Evolutionary conservation across 2,797 vertebrate species (phyloP).

Genomic region (Cuculus canorus): DNA sequence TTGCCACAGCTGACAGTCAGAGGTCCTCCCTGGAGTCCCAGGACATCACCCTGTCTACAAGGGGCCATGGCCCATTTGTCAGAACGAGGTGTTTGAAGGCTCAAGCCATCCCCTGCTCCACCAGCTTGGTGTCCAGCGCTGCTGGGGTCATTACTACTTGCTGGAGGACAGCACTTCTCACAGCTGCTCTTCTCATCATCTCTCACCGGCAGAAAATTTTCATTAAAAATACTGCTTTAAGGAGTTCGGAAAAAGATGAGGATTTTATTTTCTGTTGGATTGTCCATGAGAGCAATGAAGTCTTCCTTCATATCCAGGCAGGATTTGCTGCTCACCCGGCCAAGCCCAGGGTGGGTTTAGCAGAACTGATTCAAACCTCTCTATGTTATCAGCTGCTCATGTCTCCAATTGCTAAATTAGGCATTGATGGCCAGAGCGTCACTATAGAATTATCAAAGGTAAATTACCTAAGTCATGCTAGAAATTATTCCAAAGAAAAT

Average conservation of each 20-base stretch:
- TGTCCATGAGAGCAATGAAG: background rate
- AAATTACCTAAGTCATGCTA: background rate
- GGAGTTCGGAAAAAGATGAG: background rate
- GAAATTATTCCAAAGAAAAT: background rate
- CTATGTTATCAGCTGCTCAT: background rate
- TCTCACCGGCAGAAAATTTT: background rate
- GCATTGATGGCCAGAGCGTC: background rate
- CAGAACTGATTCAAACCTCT: background rate
- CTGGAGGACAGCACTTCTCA: background rate
- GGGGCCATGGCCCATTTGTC: fast-evolving
- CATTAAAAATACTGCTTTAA: background rate
- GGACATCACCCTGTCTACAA: background rate
- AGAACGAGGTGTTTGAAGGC: background rate
- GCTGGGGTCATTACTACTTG: fast-evolving
- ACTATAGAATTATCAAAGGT: background rate
- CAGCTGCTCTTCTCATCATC: background rate
- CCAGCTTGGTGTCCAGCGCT: background rate
- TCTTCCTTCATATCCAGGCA: background rate
- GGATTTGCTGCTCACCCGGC: background rate
- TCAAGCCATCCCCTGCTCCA: background rate
- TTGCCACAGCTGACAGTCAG: fast-evolving
- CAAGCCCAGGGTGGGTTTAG: background rate
- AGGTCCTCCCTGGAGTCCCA: background rate
- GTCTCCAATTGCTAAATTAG: background rate
- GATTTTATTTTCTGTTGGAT: background rate